phyloP scores from a whole-genome alignment of 2,888 invertebrate species.

The Lasioglossum marginatum region DNA sequence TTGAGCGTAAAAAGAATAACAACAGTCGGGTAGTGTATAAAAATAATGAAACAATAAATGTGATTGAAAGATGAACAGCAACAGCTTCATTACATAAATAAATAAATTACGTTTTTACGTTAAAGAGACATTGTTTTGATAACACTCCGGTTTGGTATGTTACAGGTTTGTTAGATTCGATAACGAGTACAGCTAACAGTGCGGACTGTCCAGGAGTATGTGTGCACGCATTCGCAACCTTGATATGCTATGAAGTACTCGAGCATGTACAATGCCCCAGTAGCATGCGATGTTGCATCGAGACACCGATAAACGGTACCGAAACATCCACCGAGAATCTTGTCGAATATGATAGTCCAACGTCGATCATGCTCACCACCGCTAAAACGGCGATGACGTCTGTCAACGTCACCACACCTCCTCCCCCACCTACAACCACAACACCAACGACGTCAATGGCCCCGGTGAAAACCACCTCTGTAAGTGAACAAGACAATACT shows the following conservation, averaged over 20 bases:
- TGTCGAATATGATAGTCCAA: slow-evolving; percentile 38
- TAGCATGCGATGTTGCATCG: slow-evolving; percentile 94
- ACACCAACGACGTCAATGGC: slow-evolving; percentile 41
- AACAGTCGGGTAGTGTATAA: no score
- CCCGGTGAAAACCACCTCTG: slow-evolving; percentile 45
- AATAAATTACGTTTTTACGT: background rate
- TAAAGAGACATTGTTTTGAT: background rate
- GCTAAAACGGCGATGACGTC: slow-evolving; percentile 42
- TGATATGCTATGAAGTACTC: slow-evolving; percentile 94
- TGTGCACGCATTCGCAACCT: slow-evolving; percentile 93
- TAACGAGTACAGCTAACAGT: slow-evolving; percentile 93
- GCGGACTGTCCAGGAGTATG: slow-evolving; percentile 96
- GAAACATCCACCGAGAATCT: slow-evolving; percentile 60
- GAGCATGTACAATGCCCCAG: slow-evolving; percentile 93
- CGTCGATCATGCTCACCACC: slow-evolving; percentile 47
- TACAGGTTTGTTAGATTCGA: slow-evolving; percentile 92
- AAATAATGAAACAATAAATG: no score
- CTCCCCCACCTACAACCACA: slow-evolving; percentile 34
- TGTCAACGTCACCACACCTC: slow-evolving; percentile 45
- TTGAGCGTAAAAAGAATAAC: no score
- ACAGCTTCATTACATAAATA: background rate
- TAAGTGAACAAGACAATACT: slow-evolving; percentile 19
- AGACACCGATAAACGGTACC: slow-evolving; percentile 88
- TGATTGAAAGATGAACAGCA: no score
- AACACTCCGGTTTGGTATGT: background rate